phyloP scores from a whole-genome alignment of 2,797 vertebrate species.

The Esox lucius region DNA sequence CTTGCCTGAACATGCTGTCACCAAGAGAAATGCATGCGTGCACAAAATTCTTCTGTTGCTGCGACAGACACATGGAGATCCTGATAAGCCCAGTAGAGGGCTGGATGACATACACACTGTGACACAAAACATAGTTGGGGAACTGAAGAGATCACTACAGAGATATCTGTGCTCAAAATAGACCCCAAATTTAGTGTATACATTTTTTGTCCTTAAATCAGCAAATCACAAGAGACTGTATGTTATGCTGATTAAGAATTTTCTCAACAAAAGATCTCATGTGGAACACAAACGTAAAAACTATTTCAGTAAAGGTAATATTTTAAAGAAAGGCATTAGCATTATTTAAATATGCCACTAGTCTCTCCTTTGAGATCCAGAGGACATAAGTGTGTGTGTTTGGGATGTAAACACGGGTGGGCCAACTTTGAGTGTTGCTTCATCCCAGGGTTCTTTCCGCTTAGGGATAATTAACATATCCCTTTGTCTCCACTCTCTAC shows the following conservation, averaged over 20 bases:
- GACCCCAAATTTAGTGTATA: not conserved
- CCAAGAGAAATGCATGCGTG: slow-evolving; percentile 19
- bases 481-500: not conserved
- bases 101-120: not conserved
- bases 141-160: not conserved
- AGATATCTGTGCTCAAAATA: not conserved
- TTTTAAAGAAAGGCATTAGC: too few relatives aligned
- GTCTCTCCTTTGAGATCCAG: not conserved
- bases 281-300: too few relatives aligned
- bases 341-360: not conserved
- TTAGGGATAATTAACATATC: slow-evolving; percentile 18
- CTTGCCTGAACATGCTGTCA: slow-evolving; percentile 60
- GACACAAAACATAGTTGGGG: not conserved
- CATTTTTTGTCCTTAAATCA: too few relatives aligned
- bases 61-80: not conserved
- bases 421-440: not conserved
- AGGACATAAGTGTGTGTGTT: not conserved
- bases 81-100: not conserved
- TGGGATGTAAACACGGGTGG: slow-evolving; percentile 1
- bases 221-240: too few relatives aligned
- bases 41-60: not conserved
- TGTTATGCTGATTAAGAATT: too few relatives aligned
- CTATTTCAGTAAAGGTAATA: too few relatives aligned
- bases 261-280: too few relatives aligned
- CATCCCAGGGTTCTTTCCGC: not conserved